Percentiles rank a stretch among this genome's conserved stretches.
Evolutionary conservation across 2,113 vertebrate genomes (phyloP).

Genomic region (Triplophysa siluroides): DNA sequence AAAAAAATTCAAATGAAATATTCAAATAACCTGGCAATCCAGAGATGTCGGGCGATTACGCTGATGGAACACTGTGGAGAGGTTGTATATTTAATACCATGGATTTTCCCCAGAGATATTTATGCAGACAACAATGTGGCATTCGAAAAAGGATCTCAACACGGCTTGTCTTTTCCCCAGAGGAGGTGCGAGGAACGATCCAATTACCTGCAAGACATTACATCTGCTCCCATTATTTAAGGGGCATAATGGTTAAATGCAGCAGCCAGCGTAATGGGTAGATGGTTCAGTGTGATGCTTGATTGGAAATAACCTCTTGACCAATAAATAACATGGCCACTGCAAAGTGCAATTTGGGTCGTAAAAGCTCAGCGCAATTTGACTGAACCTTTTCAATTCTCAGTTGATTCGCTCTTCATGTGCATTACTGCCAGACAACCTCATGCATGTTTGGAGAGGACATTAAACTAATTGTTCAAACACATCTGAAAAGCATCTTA

Average conservation of each 20-base stretch:
- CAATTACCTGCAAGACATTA: slow-evolving; percentile 54
- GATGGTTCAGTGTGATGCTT: not conserved
- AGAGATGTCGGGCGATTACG: slow-evolving; percentile 28
- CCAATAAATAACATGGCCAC: slow-evolving; percentile 24
- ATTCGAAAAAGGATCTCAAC: slow-evolving; percentile 43
- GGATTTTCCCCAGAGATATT: slow-evolving; percentile 28
- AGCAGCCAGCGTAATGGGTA: slow-evolving; percentile 28
- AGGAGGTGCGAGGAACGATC: slow-evolving; percentile 45
- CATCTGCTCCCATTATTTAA: slow-evolving; percentile 46
- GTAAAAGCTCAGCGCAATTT: slow-evolving; percentile 20
- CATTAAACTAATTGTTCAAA: not conserved
- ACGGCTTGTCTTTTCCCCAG: slow-evolving; percentile 36
- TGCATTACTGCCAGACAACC: not conserved
- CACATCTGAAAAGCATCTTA: no score
- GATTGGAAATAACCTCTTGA: slow-evolving; percentile 28
- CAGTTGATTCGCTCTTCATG: not conserved
- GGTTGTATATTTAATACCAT: slow-evolving; percentile 32
- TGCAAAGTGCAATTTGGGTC: slow-evolving; percentile 10
- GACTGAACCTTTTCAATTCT: not conserved
- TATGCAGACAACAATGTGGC: slow-evolving; percentile 24
- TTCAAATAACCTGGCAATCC: slow-evolving; percentile 41
- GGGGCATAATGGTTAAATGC: slow-evolving; percentile 47
- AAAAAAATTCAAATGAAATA: slow-evolving; percentile 37
- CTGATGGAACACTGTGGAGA: slow-evolving; percentile 36
- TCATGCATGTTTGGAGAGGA: not conserved